Conservation (phyloP, 2,888 invertebrate genomes). For the Diogma glabrata region DNA sequence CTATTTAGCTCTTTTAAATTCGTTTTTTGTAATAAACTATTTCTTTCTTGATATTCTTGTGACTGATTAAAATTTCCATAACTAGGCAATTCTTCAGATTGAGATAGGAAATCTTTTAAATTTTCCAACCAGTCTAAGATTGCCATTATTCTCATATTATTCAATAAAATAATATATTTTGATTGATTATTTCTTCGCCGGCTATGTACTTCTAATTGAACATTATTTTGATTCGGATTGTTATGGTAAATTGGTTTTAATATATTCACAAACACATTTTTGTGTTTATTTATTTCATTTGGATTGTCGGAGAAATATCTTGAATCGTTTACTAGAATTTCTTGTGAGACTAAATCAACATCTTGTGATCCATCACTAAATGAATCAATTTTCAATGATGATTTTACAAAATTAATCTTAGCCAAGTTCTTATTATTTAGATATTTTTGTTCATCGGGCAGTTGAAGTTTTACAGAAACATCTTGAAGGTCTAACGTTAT, state of each 20-base stretch:
- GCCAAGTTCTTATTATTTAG: constrained; percentile 47
- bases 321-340: constrained; percentile 34
- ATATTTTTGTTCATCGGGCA: constrained; percentile 12
- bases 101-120: constrained; percentile 65
- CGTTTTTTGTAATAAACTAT: background rate
- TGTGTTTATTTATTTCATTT: constrained; percentile 23
- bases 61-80: background rate
- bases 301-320: constrained; percentile 17
- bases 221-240: constrained; percentile 38
- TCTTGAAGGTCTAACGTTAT: constrained; percentile 74
- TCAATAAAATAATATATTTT: constrained; percentile 78
- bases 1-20: background rate
- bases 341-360: constrained; percentile 84
- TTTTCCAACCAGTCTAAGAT: constrained; percentile 90
- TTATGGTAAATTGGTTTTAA: constrained; percentile 61
- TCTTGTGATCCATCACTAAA: constrained; percentile 84
- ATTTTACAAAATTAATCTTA: constrained; percentile 84
- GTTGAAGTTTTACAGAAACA: constrained; percentile 62
- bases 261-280: constrained; percentile 82
- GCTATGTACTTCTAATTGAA: constrained; percentile 66
- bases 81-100: constrained; percentile 33
- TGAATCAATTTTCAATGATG: constrained; percentile 71
- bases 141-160: constrained; percentile 90
- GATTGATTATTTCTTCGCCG: constrained; percentile 54
- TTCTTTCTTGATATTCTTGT: background rate